phyloP scores from a whole-genome alignment of 1,140 invertebrate species.

The Holotrichia oblita region DNA sequence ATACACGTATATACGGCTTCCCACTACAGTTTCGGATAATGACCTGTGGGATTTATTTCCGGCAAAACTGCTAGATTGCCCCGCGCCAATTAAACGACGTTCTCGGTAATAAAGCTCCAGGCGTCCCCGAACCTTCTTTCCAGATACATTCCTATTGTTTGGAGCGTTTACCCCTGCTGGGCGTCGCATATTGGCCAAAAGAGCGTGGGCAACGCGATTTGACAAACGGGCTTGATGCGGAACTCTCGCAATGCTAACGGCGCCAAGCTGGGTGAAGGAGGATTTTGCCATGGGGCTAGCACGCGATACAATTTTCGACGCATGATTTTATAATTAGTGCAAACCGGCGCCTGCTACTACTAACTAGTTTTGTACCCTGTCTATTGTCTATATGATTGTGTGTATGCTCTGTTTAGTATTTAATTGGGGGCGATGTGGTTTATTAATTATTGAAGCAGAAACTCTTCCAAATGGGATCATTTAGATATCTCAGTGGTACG shows the following conservation, averaged over 20 bases:
- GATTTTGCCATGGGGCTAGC: neutral
- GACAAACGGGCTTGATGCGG: neutral
- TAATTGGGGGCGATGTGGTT: neutral
- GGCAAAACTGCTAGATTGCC: neutral
- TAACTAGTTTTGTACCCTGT: neutral
- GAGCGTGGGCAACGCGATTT: neutral
- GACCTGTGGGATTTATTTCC: slow-evolving; percentile 11
- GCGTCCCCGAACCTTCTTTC: too few relatives aligned
- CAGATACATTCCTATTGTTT: neutral
- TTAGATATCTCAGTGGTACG: too few relatives aligned
- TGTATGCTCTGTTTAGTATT: neutral
- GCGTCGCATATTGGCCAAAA: neutral
- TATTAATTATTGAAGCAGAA: neutral
- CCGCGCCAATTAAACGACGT: neutral
- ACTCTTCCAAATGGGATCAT: too few relatives aligned
- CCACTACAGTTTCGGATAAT: neutral
- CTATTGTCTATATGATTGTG: neutral
- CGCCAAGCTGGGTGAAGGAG: too few relatives aligned
- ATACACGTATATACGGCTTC: neutral
- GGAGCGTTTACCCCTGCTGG: neutral
- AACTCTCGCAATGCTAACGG: neutral
- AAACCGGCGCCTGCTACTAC: neutral
- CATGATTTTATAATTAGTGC: neutral
- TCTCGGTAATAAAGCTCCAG: neutral
- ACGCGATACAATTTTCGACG: neutral